Evolutionary conservation across 2,113 vertebrate genomes (phyloP).

Genomic region (Sprattus sprattus): DNA sequence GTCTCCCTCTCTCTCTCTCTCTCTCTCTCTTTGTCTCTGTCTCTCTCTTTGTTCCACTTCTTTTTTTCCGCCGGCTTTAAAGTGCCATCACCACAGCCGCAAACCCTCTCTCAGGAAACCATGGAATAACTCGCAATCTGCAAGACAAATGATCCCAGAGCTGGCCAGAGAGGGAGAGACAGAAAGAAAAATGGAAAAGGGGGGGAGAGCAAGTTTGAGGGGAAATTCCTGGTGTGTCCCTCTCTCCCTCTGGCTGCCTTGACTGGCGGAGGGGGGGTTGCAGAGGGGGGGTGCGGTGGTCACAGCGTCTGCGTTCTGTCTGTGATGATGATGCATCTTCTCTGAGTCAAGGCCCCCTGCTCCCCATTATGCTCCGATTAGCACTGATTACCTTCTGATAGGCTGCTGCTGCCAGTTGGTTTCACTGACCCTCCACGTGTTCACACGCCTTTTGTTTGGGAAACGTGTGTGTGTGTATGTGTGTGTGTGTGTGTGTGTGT

Average conservation of each 20-base stretch:
- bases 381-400: constrained; percentile 96
- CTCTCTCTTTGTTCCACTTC: constrained; percentile 29
- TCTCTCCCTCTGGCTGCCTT: constrained; percentile 54
- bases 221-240: constrained; percentile 60
- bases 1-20: constrained; percentile 11
- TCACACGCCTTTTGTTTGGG: neutral
- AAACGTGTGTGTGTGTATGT: neutral
- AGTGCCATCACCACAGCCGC: constrained; percentile 18
- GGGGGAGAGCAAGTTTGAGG: constrained; percentile 37
- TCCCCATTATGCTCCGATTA: constrained; percentile 99
- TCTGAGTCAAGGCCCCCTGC: constrained; percentile 82
- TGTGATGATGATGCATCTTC: constrained; percentile 82
- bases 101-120: constrained; percentile 20
- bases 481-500: neutral
- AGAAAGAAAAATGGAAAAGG: neutral
- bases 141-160: constrained; percentile 41
- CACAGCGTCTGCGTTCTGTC: constrained; percentile 82
- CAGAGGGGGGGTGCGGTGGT: constrained; percentile 66
- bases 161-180: constrained; percentile 29
- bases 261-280: constrained; percentile 64
- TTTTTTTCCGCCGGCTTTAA: constrained; percentile 3
- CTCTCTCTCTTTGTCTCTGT: neutral
- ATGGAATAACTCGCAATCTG: constrained; percentile 36
- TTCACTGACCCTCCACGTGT: constrained; percentile 85
- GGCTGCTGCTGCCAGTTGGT: constrained; percentile 84